A percentile compares a stretch with the other conserved stretches of the same genome.
phyloP scores from a whole-genome alignment of 2,113 vertebrate species.

The Elaphurus davidianus region DNA sequence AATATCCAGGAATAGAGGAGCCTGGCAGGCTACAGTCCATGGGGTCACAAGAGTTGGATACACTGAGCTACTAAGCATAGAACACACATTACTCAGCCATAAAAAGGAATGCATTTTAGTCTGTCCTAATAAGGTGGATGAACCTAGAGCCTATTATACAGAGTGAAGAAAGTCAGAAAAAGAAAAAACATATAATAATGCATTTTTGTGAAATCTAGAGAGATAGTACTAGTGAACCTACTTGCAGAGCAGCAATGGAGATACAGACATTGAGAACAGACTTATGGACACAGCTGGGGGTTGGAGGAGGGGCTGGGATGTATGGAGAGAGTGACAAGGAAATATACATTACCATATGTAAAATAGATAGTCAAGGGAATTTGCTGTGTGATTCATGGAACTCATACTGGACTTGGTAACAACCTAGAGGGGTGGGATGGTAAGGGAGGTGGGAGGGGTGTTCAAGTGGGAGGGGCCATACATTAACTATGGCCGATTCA shows the following conservation, averaged over 20 bases:
- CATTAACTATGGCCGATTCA: neutral
- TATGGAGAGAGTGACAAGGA: neutral
- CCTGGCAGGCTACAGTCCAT: neutral
- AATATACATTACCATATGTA: neutral
- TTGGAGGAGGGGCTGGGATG: neutral
- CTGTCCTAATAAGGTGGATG: neutral
- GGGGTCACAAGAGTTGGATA: neutral
- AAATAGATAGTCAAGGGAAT: neutral
- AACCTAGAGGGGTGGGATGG: neutral
- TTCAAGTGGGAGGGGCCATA: neutral
- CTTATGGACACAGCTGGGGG: neutral
- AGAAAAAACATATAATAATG: neutral
- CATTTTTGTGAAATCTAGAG: neutral
- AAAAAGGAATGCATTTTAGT: neutral
- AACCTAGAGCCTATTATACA: neutral
- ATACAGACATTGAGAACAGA: neutral
- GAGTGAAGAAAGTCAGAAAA: neutral
- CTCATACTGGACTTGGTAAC: neutral
- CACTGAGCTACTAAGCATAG: neutral
- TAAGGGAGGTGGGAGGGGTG: neutral
- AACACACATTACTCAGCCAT: neutral
- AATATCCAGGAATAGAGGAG: neutral
- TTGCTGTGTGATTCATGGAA: neutral
- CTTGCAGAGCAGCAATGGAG: neutral
- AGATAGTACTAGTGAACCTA: neutral